A percentile compares a stretch with the other conserved stretches of the same genome.
Evolutionary conservation across 2,113 vertebrate species (phyloP).

Genomic region (Pandion haliaetus): DNA sequence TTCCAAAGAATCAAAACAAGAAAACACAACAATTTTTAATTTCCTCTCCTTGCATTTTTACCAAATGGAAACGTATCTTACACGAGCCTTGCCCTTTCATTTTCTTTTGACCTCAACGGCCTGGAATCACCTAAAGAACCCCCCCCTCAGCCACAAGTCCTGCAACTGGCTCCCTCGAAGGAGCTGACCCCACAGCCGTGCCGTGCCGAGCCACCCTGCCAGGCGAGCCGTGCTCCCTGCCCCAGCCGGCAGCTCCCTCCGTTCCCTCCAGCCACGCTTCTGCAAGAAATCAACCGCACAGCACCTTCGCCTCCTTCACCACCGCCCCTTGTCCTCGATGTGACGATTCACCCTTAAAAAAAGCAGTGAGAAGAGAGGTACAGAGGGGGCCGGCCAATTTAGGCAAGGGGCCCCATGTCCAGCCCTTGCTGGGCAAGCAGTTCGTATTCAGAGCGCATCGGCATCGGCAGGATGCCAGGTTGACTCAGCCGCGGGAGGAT

Average conservation of each 20-base stretch:
- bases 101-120: neutral
- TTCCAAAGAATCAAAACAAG: neutral
- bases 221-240: neutral
- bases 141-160: neutral
- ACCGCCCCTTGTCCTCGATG: neutral
- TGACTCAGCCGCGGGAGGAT: neutral
- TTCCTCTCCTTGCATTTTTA: neutral
- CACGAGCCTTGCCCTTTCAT: neutral
- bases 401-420: neutral
- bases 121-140: neutral
- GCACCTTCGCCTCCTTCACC: neutral
- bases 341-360: fast-evolving
- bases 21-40: neutral
- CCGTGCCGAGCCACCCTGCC: fast-evolving
- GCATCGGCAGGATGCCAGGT: neutral
- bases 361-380: neutral
- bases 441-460: neutral
- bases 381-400: neutral
- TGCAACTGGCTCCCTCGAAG: fast-evolving
- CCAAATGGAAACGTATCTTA: neutral
- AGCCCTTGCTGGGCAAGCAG: neutral
- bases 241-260: neutral
- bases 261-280: fast-evolving
- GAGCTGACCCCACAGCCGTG: neutral
- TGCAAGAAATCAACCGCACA: neutral